Conservation (phyloP, 1,140 invertebrate genomes). For the Philopotamus ludificatus region DNA sequence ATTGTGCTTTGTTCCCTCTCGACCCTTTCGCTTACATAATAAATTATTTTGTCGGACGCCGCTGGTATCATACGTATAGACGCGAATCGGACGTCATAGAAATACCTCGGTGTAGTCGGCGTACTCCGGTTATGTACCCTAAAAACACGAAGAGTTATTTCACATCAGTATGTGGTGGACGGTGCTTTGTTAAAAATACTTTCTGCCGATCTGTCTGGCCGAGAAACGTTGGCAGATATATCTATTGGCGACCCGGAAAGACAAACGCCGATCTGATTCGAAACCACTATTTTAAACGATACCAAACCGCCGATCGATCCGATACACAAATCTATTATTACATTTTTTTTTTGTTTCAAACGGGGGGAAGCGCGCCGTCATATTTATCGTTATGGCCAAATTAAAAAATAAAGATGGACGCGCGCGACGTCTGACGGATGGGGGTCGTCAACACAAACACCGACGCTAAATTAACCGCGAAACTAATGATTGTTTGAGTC, state of each 20-base stretch:
- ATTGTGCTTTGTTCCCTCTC: no score
- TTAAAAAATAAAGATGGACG: no score
- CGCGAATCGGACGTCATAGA: constrained; percentile 2
- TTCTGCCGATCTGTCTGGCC: constrained; percentile 22
- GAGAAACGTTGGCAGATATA: constrained; percentile 20
- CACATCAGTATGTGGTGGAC: constrained; percentile 13
- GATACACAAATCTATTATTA: no score
- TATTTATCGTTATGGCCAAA: neutral
- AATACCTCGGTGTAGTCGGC: neutral
- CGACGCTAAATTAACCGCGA: no score
- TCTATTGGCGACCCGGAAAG: constrained; percentile 14
- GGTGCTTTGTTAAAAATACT: constrained; percentile 26
- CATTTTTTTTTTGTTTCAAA: no score
- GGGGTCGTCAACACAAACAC: no score
- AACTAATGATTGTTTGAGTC: no score
- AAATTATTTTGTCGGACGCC: neutral
- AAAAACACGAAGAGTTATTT: constrained; percentile 13
- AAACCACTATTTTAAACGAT: neutral
- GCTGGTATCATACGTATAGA: neutral
- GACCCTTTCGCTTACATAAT: no score
- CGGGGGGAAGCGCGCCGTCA: neutral
- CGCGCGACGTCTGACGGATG: no score
- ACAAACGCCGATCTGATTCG: neutral
- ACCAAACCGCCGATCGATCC: no score
- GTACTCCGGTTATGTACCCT: neutral